Evolutionary conservation across 2,888 invertebrate species (phyloP), one percentile per base, ranked within the genome.

Genomic region (Thera britannica): DNA sequence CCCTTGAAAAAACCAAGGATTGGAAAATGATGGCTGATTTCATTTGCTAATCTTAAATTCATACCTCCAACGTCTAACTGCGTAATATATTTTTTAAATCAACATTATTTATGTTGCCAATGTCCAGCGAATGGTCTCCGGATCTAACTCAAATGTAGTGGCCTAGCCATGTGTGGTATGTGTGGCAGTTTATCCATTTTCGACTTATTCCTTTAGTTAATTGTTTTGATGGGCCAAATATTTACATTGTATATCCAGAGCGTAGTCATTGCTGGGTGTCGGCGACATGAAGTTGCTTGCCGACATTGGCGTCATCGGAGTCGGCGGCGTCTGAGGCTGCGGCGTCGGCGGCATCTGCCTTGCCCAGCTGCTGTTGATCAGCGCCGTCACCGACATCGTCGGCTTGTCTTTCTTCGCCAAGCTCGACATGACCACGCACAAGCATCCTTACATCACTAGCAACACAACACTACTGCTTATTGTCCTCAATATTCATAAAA

Each of bases 401-500:
- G 97, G 97, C 88, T 97, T 97, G 91, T 97, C 97, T 93, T 97
- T 97, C 95, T 97, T 97, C 95, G 97, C 96, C 96, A 97, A 82
- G 83, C 90, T 90, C 83, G 93, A 92, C 93, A 93, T 93, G 86
- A 86, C 91, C 84, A 88, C 86, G 76, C 87, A 90, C 89, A 88
- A 91, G 76, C 86, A 90, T 90, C 90, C 90, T 92, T 90, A 90
- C 92, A 91, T 91, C 90, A 93, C 93, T 91, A 85, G 77, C 79
- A 82, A 86, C 79, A 85, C 85, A 83, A 79, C 87, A 87, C 85
- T 83, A 75, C 67, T 72, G 73, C 72, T 73, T 3, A 46, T 46
- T 71, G 48, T 73, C 76, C 67, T 41, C 41, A 66, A 78, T 72
- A 77, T 84, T 83, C 80, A 76, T 75, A 85, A 81, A 81, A 80